Base-by-base conservation (phyloP, 2,888 invertebrate genomes). In the Scaptomyza cyrtandrae region DNA sequence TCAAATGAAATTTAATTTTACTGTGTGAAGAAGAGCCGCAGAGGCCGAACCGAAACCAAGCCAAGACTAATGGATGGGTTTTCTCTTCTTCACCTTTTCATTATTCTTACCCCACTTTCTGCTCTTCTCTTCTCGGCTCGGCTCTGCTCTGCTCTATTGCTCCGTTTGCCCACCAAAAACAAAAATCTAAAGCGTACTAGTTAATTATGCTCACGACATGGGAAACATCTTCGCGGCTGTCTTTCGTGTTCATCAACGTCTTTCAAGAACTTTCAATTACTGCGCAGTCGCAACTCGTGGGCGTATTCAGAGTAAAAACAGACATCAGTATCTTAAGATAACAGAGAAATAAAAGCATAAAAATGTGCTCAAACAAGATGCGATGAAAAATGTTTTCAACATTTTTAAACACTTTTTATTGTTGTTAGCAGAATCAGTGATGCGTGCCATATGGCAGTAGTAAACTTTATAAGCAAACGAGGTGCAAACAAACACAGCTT, bases 1-100 rank as follows among this genome's bases (percentile, higher is more conserved):
- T 89, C 85, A 84, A 80, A 82, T 71, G 69, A 81, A 87, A 89
- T 89, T 85, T 78, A 87, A 84, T 83, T 88, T 80, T 69, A 71
- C 64, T 80, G 80, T 83, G 83, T 59, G 89, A 83, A 83, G 71
- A 54, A 49, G 55, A 49, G 10, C 9, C 52, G 35, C 33, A 39
- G 24, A 16, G 16, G 49, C 57, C 16, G 31, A 45, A 29, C 13
- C 29, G 29, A 33, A 45, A 48, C 61, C 45, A 13, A 19, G 19
- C 37, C 39, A 56, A 52, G 52, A 52, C 54, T 64, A 63, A 59
- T 62, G 33, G 61, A 54, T 44, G 55, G 52, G 46, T 33, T 66
- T 55, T 59, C 58, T 55, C 33, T 57, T 56, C 46, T 65, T 53
- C 60, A 45, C 43, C 43, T 60, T 29, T 35, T 24, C 43, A 7